Evolutionary conservation across 2,113 vertebrate genomes (phyloP), one percentile per base, ranked within the genome.

Genomic region (Nothobranchius furzeri): DNA sequence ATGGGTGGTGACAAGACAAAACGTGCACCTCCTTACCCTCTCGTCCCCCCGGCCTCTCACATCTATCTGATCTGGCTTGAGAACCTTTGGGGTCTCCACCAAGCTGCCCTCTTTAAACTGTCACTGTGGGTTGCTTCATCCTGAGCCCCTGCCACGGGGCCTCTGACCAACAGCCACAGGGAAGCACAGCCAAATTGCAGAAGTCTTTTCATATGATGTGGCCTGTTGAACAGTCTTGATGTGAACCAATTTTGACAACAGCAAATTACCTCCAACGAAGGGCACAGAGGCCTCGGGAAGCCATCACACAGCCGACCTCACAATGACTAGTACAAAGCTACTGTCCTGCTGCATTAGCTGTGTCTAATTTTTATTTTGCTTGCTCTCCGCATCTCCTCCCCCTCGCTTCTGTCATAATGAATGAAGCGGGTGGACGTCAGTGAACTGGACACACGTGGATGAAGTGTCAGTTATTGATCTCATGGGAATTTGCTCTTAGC

Each of bases 321-420:
- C 86, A 90, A 86, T 85, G 85, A 83, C 82, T 24, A 68, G 61
- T 53, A 88, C 87, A 89, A 88, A 88, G 87, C 81, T 76, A 86
- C 88, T 89, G 90, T 91, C 87, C 50, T 36, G 50, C 80, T 65
- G 83, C 86, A 89, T 90, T 90, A 91, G 89, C 84, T 83, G 86
- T 75, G 80, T 87, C 86, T 79, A 79, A 73, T 76, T 76, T 79
- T 83, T 75, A 78, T 78, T 87, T 72, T 0, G 7, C 76, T 60
- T 53, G 72, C 81, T 59, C 74, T 64, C 57, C 51, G 51, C 58
- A 4, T 82, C 73, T 53, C 70, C 59, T 47, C 47, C 60, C 51
- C 57, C 65, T 50, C 51, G 36, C 60, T 3, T 45, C 60, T 76
- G 75, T 82, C 84, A 64, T 48, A 60, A 55, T 4, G 47, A 61